A percentile compares a stretch with the other conserved stretches of the same genome.
phyloP scores from a whole-genome alignment of 2,888 invertebrate species.

The Drosophila meridionalis region DNA sequence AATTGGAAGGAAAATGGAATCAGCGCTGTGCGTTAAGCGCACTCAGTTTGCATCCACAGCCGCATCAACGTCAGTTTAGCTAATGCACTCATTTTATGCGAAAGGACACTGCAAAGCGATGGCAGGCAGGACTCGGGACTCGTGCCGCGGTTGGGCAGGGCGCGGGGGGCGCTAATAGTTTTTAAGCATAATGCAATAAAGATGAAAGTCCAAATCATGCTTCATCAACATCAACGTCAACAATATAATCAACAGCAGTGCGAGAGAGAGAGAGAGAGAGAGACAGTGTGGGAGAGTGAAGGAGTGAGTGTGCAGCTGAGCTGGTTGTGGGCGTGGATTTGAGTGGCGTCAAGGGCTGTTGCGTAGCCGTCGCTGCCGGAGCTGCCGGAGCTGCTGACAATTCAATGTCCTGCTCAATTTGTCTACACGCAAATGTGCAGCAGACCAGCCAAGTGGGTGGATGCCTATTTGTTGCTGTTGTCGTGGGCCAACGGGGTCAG shows the following conservation, averaged over 20 bases:
- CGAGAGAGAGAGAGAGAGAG: constrained; percentile 10
- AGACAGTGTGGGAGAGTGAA: neutral
- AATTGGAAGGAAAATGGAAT: constrained; percentile 37
- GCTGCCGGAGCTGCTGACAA: constrained; percentile 66
- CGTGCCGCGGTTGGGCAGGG: constrained; percentile 19
- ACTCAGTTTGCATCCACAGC: constrained; percentile 25
- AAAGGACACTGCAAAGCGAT: constrained; percentile 18
- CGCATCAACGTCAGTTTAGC: constrained; percentile 63
- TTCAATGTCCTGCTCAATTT: constrained; percentile 81
- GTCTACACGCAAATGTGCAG: constrained; percentile 74
- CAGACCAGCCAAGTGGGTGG: constrained; percentile 27
- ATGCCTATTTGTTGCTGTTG: constrained; percentile 46
- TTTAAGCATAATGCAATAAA: constrained; percentile 82
- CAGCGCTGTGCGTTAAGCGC: constrained; percentile 24
- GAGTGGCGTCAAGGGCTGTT: constrained; percentile 63
- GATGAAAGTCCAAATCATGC: constrained; percentile 80
- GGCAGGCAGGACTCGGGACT: constrained; percentile 27
- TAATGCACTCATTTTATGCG: constrained; percentile 60
- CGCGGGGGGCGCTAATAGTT: constrained; percentile 72
- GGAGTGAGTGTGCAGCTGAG: constrained; percentile 1
- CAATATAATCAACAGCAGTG: constrained; percentile 74
- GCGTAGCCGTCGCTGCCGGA: constrained; percentile 54
- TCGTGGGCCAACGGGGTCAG: constrained; percentile 2
- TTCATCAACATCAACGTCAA: constrained; percentile 81
- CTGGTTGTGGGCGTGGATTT: constrained; percentile 21